Percentiles rank a stretch among this genome's conserved stretches.
Evolutionary conservation across 2,113 vertebrate species (phyloP).

Genomic region (Oreotragus oreotragus): DNA sequence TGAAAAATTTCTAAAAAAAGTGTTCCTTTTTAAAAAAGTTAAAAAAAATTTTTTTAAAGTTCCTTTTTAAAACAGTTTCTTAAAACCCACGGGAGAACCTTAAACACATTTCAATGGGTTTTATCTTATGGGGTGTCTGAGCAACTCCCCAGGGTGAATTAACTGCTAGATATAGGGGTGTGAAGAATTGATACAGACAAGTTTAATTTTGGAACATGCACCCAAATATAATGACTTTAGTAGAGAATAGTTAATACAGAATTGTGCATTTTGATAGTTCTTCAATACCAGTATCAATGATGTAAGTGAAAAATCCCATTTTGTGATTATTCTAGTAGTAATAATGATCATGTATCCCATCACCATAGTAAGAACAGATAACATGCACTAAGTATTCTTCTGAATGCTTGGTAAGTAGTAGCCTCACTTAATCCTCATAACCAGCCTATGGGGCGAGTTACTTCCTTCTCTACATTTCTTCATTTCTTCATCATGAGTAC

Average conservation of each 20-base stretch:
- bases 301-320: not conserved
- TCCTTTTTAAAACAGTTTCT: too few species aligned
- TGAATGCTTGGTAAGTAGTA: not conserved
- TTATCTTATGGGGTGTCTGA: not conserved
- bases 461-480: not conserved
- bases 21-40: not conserved
- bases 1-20: not conserved
- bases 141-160: not conserved
- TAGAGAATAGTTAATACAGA: not conserved
- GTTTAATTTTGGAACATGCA: not conserved
- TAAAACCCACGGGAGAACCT: not conserved
- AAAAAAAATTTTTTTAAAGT: too few species aligned
- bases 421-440: not conserved
- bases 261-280: not conserved
- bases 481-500: not conserved
- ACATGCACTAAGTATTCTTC: not conserved
- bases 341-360: not conserved
- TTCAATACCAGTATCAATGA: not conserved
- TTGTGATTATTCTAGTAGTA: not conserved
- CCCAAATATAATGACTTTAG: not conserved
- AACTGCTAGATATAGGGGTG: not conserved
- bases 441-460: not conserved
- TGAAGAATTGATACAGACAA: not conserved
- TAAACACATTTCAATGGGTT: not conserved
- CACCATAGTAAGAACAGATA: not conserved